Conservation (phyloP, 2,888 invertebrate genomes). For the Drosophila paucipuncta region DNA sequence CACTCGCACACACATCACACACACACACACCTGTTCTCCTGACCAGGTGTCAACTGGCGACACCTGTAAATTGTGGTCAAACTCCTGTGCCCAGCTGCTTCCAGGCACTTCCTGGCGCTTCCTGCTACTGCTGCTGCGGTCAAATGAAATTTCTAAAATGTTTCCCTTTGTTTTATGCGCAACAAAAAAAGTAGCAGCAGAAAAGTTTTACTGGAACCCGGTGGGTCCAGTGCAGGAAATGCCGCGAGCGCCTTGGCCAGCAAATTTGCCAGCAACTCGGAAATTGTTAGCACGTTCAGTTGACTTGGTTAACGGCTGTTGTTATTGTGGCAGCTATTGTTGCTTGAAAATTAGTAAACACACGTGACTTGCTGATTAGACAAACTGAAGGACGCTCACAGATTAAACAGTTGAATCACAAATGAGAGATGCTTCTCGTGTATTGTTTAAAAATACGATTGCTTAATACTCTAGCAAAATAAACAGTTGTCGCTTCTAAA, state of each 20-base stretch:
- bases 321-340: conserved; percentile 16
- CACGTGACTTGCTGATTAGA: conserved; percentile 61
- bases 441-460: neutral
- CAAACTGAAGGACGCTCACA: conserved; percentile 36
- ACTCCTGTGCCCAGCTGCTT: conserved; percentile 22
- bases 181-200: conserved; percentile 10
- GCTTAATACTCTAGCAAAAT: conserved; percentile 3
- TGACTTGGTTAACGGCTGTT: conserved; percentile 55
- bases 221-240: conserved; percentile 57
- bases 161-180: conserved; percentile 80
- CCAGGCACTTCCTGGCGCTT: conserved; percentile 18
- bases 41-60: conserved; percentile 74
- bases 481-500: neutral
- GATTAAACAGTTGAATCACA: conserved; percentile 15
- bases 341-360: conserved; percentile 53
- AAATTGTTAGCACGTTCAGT: conserved; percentile 81
- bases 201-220: conserved; percentile 37
- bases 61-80: conserved; percentile 83
- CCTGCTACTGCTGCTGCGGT: conserved; percentile 66
- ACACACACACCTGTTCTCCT: neutral
- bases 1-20: conserved; percentile 5
- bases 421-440: conserved; percentile 1
- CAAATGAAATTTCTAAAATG: conserved; percentile 81
- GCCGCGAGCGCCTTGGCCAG: conserved; percentile 67
- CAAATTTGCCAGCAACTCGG: conserved; percentile 61